Conservation (phyloP, 2,113 vertebrate genomes). For the Otocyon megalotis region DNA sequence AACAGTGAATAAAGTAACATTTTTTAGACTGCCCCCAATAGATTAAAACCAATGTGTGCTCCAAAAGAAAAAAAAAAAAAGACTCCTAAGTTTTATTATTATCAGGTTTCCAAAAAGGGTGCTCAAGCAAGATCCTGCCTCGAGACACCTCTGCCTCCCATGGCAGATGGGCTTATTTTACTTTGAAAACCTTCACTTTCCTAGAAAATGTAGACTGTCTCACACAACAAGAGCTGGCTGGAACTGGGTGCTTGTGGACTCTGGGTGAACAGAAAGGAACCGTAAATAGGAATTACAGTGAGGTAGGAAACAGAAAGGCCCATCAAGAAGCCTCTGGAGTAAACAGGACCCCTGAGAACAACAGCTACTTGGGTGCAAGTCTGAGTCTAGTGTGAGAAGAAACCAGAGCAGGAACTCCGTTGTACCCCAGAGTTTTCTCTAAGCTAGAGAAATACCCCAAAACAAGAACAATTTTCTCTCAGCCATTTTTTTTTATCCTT, state of each 20-base stretch:
- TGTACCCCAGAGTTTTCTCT: neutral
- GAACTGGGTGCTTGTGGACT: neutral
- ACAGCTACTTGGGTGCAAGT: neutral
- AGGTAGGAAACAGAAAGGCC: neutral
- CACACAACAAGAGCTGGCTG: neutral
- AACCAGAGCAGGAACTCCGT: neutral
- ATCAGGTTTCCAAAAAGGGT: neutral
- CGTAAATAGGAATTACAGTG: neutral
- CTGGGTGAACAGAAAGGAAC: neutral
- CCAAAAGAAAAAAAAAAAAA: neutral
- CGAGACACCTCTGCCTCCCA: neutral
- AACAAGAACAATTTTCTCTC: neutral
- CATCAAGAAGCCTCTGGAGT: neutral
- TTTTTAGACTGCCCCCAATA: neutral
- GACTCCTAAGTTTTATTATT: neutral
- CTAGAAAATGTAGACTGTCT: accelerated
- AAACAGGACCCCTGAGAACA: neutral
- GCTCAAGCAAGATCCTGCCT: neutral
- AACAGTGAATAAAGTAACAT: neutral
- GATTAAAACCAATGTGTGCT: neutral
- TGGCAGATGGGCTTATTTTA: neutral
- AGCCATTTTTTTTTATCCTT: neutral
- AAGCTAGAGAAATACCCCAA: neutral
- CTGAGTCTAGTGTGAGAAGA: neutral
- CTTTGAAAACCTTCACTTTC: neutral